phyloP scores from a whole-genome alignment of 2,113 vertebrate genomes.

The Hippocampus comes region DNA sequence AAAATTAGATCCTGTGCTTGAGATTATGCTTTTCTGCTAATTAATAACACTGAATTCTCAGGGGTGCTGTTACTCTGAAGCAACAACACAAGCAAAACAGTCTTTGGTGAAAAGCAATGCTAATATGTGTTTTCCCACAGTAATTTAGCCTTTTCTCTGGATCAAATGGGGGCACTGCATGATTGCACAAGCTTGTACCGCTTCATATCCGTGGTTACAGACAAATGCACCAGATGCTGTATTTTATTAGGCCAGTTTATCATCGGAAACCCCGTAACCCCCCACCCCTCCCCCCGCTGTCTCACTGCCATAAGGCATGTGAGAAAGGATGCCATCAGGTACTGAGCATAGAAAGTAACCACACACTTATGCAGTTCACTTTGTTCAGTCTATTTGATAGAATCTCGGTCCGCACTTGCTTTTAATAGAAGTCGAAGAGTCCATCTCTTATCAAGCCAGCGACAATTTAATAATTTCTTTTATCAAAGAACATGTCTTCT shows the following conservation, averaged over 20 bases:
- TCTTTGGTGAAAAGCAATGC: slow-evolving; percentile 16
- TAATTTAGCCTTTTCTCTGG: slow-evolving; percentile 13
- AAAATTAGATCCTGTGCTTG: slow-evolving; percentile 4
- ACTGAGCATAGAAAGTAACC: neutral
- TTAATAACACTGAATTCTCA: slow-evolving; percentile 19
- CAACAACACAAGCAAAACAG: slow-evolving; percentile 5
- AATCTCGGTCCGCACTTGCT: slow-evolving; percentile 14
- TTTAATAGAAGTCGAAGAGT: slow-evolving; percentile 24
- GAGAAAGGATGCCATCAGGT: neutral
- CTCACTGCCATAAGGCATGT: slow-evolving; percentile 28
- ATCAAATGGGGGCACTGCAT: slow-evolving; percentile 6
- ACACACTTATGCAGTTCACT: neutral
- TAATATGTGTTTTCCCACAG: slow-evolving; percentile 10
- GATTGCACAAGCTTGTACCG: slow-evolving; percentile 28
- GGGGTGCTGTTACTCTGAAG: slow-evolving; percentile 18
- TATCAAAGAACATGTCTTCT: slow-evolving; percentile 45
- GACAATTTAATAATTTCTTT: slow-evolving; percentile 45
- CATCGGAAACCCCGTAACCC: slow-evolving; percentile 32
- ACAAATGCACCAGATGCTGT: slow-evolving; percentile 58
- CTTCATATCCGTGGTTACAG: slow-evolving; percentile 57
- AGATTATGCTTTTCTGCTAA: slow-evolving; percentile 21
- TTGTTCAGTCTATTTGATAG: slow-evolving; percentile 31
- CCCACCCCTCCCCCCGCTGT: neutral
- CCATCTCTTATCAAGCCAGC: slow-evolving; percentile 42
- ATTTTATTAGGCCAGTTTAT: slow-evolving; percentile 64